These are phyloP conservation scores for Alfaro cultratus DNA, from an alignment of 2,797 vertebrate genomes.

Conservation along the genomic window DNA sequence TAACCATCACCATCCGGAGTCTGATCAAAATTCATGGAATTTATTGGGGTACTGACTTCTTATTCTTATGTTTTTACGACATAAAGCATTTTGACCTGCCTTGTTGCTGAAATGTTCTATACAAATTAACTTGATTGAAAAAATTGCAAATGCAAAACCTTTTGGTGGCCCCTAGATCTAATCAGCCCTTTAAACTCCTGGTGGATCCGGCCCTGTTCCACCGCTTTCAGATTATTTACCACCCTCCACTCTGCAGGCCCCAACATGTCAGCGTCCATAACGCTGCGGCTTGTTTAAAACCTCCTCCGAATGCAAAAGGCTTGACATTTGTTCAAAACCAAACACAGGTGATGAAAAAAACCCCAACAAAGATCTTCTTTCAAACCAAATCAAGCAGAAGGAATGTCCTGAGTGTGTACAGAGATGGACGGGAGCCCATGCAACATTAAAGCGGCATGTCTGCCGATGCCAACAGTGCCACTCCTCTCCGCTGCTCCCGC, in stretches of 20 bases:
- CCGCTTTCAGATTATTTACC: constrained; percentile 1
- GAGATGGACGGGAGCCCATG: constrained; percentile 85
- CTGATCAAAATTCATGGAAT: constrained; percentile 65
- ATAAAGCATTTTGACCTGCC: too few species aligned
- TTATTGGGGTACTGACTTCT: too few species aligned
- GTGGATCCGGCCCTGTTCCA: not conserved
- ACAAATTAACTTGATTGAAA: not conserved
- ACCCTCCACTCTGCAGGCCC: constrained; percentile 34
- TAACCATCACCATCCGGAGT: constrained; percentile 27
- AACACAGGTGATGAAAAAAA: constrained; percentile 77
- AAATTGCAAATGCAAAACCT: not conserved
- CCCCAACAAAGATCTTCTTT: constrained; percentile 80
- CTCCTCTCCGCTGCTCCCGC: constrained; percentile 79
- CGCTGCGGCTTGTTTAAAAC: constrained; percentile 44
- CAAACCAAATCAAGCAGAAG: constrained; percentile 86
- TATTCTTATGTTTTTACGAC: too few species aligned
- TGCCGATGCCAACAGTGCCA: constrained; percentile 81
- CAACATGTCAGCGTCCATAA: constrained; percentile 56
- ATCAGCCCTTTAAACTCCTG: not conserved
- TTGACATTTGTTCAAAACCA: constrained; percentile 76
- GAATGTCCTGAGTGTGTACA: constrained; percentile 83
- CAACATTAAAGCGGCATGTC: constrained; percentile 85
- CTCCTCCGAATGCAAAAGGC: constrained; percentile 63
- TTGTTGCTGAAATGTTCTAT: too few species aligned
- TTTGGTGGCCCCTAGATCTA: not conserved